phyloP scores from a whole-genome alignment of 2,888 invertebrate species.

The Ormyrus rosae region DNA sequence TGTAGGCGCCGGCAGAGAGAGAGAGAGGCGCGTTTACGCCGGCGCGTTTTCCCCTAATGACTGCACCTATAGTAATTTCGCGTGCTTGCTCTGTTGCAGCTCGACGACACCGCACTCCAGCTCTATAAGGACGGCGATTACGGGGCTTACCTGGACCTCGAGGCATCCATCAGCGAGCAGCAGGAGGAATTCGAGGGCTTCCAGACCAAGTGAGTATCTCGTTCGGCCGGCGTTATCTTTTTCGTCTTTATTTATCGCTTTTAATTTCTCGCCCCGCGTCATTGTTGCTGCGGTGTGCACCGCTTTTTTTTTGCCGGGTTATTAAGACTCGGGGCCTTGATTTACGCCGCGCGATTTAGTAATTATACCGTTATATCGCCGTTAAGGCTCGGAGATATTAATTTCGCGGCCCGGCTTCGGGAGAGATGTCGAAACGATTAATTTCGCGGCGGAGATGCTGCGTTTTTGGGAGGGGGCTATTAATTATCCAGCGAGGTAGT shows the following conservation, averaged over 20 bases:
- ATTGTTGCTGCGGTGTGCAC: too few species aligned
- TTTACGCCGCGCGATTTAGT: constrained; percentile 22
- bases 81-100: constrained; percentile 81
- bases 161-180: constrained; percentile 97
- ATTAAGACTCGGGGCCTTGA: neutral
- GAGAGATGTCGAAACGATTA: too few species aligned
- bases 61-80: constrained; percentile 55
- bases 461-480: too few species aligned
- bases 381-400: too few species aligned
- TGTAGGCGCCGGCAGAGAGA: neutral
- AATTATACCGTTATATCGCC: too few species aligned
- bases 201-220: constrained; percentile 88
- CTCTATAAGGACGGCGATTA: constrained; percentile 98
- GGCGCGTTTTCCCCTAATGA: constrained; percentile 50
- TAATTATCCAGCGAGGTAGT: too few species aligned
- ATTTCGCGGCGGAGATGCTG: too few species aligned
- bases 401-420: too few species aligned
- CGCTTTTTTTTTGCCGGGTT: neutral
- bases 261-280: neutral
- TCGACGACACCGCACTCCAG: constrained; percentile 98
- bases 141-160: constrained; percentile 97
- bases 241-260: constrained; percentile 33
- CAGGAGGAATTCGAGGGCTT: constrained; percentile 98
- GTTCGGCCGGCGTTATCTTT: neutral
- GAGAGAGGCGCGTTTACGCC: neutral